These are phyloP conservation scores for Pyralis farinalis DNA, from an alignment of 2,888 invertebrate species.

Conservation along the genomic window DNA sequence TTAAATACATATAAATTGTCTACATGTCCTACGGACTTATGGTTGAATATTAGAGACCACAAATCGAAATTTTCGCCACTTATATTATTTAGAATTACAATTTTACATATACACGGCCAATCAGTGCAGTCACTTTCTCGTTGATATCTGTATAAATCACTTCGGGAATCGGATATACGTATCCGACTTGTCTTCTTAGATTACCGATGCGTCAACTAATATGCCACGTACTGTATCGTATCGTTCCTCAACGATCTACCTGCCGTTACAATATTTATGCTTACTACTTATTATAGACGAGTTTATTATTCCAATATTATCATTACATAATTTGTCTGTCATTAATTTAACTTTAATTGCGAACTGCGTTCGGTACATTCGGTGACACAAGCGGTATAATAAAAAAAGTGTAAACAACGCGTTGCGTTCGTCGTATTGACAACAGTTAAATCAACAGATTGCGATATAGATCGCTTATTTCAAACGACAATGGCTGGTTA, in stretches of 20 bases:
- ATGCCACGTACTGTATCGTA: constrained; percentile 22
- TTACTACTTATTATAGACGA: constrained; percentile 58
- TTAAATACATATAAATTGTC: no score
- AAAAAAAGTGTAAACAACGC: constrained; percentile 5
- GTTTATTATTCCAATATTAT: constrained; percentile 33
- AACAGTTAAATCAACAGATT: constrained; percentile 6
- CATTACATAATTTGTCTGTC: constrained; percentile 34
- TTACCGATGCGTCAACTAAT: neutral
- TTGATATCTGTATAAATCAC: no score
- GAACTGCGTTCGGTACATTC: constrained; percentile 10
- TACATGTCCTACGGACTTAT: no score
- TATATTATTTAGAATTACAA: no score
- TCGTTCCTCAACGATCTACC: constrained; percentile 39
- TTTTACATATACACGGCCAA: no score
- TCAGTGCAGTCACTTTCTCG: no score
- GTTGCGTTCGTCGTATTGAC: constrained; percentile 4
- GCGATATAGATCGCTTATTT: neutral
- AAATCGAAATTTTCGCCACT: no score
- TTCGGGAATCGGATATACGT: neutral
- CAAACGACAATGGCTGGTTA: neutral
- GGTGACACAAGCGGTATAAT: neutral
- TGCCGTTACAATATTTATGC: constrained; percentile 57
- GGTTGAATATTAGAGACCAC: no score
- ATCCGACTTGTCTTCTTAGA: neutral
- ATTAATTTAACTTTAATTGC: constrained; percentile 33